A percentile compares a stretch with the other conserved stretches of the same genome.
These are phyloP conservation scores for Mesochorus sp. DNA, from an alignment of 2,888 invertebrate species.

Conservation along the genomic window DNA sequence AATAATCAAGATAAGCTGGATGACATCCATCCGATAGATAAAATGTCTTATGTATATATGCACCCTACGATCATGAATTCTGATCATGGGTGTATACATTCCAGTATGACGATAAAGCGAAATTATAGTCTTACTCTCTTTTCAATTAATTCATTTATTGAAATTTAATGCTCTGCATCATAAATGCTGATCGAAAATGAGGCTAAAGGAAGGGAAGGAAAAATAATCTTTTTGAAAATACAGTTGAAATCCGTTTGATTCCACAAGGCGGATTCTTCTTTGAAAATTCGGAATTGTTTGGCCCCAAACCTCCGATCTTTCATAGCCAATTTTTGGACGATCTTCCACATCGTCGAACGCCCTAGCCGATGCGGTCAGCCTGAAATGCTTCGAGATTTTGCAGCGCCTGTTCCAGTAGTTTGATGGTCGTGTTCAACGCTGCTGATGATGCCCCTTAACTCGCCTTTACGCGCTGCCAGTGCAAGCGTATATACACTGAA, in stretches of 20 bases:
- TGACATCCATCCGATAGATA: not conserved
- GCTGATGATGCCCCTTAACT: conserved; percentile 15
- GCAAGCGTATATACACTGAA: not conserved
- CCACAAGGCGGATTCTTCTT: not conserved
- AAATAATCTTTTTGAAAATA: too few species aligned
- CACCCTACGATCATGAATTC: not conserved
- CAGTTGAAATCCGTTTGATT: too few species aligned
- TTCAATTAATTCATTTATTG: not conserved
- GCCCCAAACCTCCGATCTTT: conserved; percentile 9
- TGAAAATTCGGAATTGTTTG: conserved; percentile 38
- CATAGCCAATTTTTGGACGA: conserved; percentile 34
- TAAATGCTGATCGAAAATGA: too few species aligned
- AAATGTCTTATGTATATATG: not conserved
- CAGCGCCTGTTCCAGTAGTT: conserved; percentile 29
- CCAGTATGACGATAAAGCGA: not conserved
- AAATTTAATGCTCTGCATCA: not conserved
- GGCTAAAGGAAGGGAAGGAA: too few species aligned
- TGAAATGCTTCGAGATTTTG: conserved; percentile 21
- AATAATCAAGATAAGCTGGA: conserved; percentile 15
- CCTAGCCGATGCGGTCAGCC: conserved; percentile 33
- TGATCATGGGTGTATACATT: not conserved
- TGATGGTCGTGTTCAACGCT: conserved; percentile 40
- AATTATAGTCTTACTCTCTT: not conserved
- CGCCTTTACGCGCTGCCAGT: conserved; percentile 6
- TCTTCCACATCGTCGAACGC: conserved; percentile 46